These are phyloP conservation scores for Camponotus fellah DNA, from an alignment of 2,888 invertebrate species.

Conservation along the genomic window DNA sequence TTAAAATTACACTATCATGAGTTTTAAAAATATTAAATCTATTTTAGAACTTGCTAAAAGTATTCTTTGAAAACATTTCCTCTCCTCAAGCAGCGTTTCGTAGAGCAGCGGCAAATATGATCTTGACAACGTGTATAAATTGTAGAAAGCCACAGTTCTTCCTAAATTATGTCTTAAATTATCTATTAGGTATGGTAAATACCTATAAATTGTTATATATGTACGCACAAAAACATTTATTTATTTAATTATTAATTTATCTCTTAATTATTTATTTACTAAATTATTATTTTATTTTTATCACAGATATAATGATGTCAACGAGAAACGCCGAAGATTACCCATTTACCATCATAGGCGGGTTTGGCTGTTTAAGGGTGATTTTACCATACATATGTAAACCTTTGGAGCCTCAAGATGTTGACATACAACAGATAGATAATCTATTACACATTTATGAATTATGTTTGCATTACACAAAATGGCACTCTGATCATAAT, in stretches of 20 bases:
- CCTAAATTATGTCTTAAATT: conserved; percentile 89
- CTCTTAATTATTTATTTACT: background rate
- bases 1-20: background rate
- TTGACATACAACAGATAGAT: conserved; percentile 76
- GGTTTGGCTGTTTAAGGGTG: conserved; percentile 89
- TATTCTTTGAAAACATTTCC: conserved; percentile 88
- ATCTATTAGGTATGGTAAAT: conserved; percentile 87
- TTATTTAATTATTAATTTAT: background rate
- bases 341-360: conserved; percentile 88
- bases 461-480: conserved; percentile 91
- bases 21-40: conserved; percentile 35
- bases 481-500: conserved; percentile 92
- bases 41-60: conserved; percentile 87
- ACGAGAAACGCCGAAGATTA: conserved; percentile 67
- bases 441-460: conserved; percentile 90
- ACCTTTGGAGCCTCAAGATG: conserved; percentile 63
- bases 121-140: conserved; percentile 93
- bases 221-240: background rate
- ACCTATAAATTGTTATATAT: background rate
- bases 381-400: conserved; percentile 88
- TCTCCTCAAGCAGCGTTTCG: conserved; percentile 90
- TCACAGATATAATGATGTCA: conserved; percentile 68
- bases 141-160: conserved; percentile 90
- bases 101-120: conserved; percentile 93
- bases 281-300: background rate